A percentile compares a stretch with the other conserved stretches of the same genome.
phyloP scores from a whole-genome alignment of 2,888 invertebrate genomes.

The Loripinus fragilis region DNA sequence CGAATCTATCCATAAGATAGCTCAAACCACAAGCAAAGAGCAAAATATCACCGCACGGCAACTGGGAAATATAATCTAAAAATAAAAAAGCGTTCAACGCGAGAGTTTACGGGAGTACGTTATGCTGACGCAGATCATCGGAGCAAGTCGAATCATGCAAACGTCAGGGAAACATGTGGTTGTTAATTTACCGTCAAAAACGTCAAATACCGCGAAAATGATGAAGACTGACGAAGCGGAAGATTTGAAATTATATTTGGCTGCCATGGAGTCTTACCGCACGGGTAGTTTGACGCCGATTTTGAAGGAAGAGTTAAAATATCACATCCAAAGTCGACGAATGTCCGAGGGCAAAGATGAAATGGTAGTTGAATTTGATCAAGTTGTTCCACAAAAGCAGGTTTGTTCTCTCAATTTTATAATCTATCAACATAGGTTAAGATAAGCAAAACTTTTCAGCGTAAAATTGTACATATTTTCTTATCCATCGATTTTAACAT shows the following conservation, averaged over 20 bases:
- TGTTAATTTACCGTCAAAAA: background rate
- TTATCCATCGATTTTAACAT: too few relatives aligned
- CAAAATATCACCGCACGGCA: background rate
- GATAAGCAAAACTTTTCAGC: too few relatives aligned
- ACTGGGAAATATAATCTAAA: conserved; percentile 12
- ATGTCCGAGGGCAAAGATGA: conserved; percentile 73
- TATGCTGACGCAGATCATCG: conserved; percentile 44
- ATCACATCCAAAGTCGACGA: conserved; percentile 69
- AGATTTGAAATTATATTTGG: conserved; percentile 64
- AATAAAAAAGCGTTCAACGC: conserved; percentile 19
- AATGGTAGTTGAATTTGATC: conserved; percentile 45
- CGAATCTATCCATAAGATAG: background rate
- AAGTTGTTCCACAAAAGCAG: conserved; percentile 4
- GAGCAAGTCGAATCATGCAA: background rate
- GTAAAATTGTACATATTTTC: too few relatives aligned
- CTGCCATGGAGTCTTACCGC: conserved; percentile 61
- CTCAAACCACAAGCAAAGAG: background rate
- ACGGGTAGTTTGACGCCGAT: conserved; percentile 63
- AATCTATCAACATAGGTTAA: too few relatives aligned
- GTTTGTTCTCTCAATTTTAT: conserved; percentile 14
- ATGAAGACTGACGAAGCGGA: conserved; percentile 22
- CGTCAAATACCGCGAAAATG: conserved; percentile 12
- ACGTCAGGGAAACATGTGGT: background rate
- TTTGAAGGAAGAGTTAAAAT: conserved; percentile 73
- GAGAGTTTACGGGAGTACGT: conserved; percentile 46